Base-by-base conservation (phyloP, 2,113 vertebrate genomes). In the Pollachius pollachius region DNA sequence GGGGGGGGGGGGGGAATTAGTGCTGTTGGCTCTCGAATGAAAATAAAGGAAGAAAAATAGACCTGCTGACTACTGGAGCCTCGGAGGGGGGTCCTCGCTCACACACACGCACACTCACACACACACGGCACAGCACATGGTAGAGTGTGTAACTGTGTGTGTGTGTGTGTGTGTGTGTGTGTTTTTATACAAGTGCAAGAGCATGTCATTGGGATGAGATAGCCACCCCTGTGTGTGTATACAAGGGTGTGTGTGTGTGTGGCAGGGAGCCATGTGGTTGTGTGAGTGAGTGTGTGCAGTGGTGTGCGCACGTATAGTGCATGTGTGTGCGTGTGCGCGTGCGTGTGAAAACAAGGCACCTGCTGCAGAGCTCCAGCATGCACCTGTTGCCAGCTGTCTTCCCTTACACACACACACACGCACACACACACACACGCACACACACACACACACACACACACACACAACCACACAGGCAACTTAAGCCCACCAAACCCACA, bases 381-480 rank as follows among this genome's bases (percentile, higher is more conserved):
- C 89, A 92, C 88, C 88, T 91, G 90, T 92, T 84, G 80, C 81
- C 64, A 70, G 77, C 34, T 79, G 77, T 90, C 87, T 88, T 67
- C 72, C 84, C 60, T 23, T 25, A 19, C 60, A 21, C n/a, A 60
- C 19, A 12, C 21, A 19, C 58, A 59, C 58, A 16, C 58, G 2
- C 17, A 48, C 41, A 48, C 41, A 48, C 41, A 59, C 57, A 59
- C 57, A 59, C 57, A 19, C 57, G 5, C 57, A 3, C 13, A 3
- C 57, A 59, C 17, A 15, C 57, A 59, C 57, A 59, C 56, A 58
- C 56, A 18, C 56, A 59, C 57, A 59, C 57, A 59, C 57, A 19
- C 57, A 59, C 17, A 59, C 57, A 18, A n/a, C n/a, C 58, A 11
- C 8, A 48, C 41, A 48, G 11, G 11, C 41, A 48, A 48, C 9